Base-by-base conservation (phyloP, 37 sponge, comb jelly and placozoan species). In the Oscarella lobularis region DNA sequence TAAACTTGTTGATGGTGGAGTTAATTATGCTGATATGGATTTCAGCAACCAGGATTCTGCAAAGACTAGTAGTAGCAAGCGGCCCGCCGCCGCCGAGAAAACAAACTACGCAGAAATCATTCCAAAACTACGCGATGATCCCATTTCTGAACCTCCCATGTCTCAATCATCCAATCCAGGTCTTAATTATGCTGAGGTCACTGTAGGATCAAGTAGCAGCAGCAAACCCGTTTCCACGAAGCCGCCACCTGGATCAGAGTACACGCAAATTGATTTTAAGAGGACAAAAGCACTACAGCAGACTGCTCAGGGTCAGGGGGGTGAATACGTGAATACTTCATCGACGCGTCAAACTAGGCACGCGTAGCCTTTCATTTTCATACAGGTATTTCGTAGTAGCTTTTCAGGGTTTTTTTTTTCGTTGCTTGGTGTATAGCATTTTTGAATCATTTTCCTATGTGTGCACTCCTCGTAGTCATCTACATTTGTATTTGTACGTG, bases 201-300 rank as follows among this genome's bases (percentile, higher is more conserved):
- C 60, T 48, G 60, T 48, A 27, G 60, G 60, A 48, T 48, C 60
- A 48, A 48, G 60, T 48, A n/a, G n/a, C n/a, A n/a, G n/a, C n/a
- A n/a, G n/a, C n/a, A n/a, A n/a, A n/a, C 20, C 60, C 20, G 60
- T 9, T 48, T 20, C 60, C 14, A 48, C 9, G 9, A 48, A 48
- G 60, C 9, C 9, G 20, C 60, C 20, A 27, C 20, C 60, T 48
- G 60, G 14, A 9, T 48, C 60, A 9, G 60, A 48, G 60, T 48
- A 48, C 20, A 48, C 60, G 20, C 60, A 48, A 20, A 48, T 48
- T 48, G 60, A 48, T 20, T 48, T 48, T 20, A 48, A 9, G 20
- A 48, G 20, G 20, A 48, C 60, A 20, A 9, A 48, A 48, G 60
- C 60, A 27, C 20, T 48, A 20, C 20, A 9, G 9, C 60, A 48